phyloP scores from a whole-genome alignment of 2,113 vertebrate species.

The chimpanzee (Pan troglodytes) region NHGRI_mPanTro3-v2.1_pri NC_072419.2:61347501-61348000 shows the following conservation, averaged over 20 bases:
- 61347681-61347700: background rate
- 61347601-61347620: background rate
- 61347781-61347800: background rate
- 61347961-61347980: background rate
- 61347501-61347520: background rate
- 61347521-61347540: background rate
- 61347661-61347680: background rate
- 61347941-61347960: background rate
- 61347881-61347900: background rate
- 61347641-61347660: background rate
- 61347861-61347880: too few species aligned
- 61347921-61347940: background rate
- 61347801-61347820: background rate
- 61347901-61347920: background rate
- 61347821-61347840: background rate
- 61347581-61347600: background rate
- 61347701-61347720: background rate
- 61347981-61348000: rapidly evolving
- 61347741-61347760: background rate
- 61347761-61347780: background rate
- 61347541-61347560: background rate
- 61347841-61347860: background rate
- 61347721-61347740: background rate
- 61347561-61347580: background rate
- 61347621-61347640: background rate